phyloP scores from a whole-genome alignment of 2,113 vertebrate genomes.

The Drymodes brunneopygia region DNA sequence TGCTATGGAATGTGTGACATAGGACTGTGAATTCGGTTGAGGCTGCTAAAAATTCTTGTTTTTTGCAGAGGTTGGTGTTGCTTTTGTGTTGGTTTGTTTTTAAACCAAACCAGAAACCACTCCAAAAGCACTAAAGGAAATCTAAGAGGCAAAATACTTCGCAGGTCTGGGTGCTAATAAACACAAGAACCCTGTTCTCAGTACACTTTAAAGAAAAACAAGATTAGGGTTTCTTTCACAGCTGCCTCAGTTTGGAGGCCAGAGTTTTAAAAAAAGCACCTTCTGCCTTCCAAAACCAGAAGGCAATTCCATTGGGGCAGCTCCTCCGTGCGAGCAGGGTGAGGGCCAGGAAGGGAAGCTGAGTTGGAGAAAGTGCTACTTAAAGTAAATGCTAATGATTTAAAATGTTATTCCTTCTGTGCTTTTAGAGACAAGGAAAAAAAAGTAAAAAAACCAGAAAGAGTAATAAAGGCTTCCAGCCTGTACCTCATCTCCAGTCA shows the following conservation, averaged over 20 bases:
- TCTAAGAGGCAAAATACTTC: background rate
- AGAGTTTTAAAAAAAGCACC: conserved; percentile 3
- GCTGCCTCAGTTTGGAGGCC: background rate
- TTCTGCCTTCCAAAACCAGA: conserved; percentile 8
- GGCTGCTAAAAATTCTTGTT: background rate
- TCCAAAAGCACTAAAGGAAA: background rate
- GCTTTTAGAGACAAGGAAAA: conserved; percentile 61
- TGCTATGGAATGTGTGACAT: background rate
- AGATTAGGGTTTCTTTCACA: conserved; percentile 10
- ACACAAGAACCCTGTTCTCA: background rate
- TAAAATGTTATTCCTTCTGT: conserved; percentile 79
- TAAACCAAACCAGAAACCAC: background rate
- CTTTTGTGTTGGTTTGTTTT: background rate
- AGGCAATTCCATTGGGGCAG: conserved; percentile 12
- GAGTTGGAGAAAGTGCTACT: conserved; percentile 69
- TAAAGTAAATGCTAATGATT: conserved; percentile 76
- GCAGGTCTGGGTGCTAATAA: background rate
- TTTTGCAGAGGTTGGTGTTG: background rate
- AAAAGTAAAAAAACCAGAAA: background rate
- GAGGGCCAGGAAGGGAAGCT: conserved; percentile 48
- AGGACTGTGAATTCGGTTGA: background rate
- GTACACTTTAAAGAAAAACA: background rate
- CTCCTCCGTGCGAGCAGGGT: background rate
- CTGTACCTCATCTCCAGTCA: conserved; percentile 80
- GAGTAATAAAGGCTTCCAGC: conserved; percentile 74